Evolutionary conservation across 2,113 vertebrate species (phyloP).

Genomic region (Prunella fulvescens): DNA sequence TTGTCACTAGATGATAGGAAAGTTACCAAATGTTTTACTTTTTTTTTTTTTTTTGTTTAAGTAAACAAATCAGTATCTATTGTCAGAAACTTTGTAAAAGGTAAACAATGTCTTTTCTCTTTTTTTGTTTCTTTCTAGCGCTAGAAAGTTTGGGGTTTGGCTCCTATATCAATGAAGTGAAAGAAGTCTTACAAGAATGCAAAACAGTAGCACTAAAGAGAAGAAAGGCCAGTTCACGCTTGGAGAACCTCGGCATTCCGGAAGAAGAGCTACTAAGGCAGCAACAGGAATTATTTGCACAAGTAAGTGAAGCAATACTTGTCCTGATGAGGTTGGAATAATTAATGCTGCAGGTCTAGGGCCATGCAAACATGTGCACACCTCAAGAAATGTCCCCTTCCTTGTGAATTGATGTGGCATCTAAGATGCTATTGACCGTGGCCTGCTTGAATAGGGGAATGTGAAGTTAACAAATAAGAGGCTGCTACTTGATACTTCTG

Average conservation of each 20-base stretch:
- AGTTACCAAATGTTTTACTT: neutral
- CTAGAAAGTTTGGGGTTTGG: constrained; percentile 98
- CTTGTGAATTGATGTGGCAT: neutral
- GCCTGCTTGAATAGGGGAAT: neutral
- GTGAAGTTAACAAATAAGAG: neutral
- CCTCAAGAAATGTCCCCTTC: neutral
- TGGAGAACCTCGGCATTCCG: constrained; percentile 98
- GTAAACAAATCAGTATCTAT: neutral
- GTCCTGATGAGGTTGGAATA: neutral
- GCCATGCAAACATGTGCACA: neutral
- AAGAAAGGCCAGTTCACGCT: constrained; percentile 94
- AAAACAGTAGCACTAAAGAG: constrained; percentile 98
- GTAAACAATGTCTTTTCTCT: neutral
- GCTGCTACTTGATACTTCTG: neutral
- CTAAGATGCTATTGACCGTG: neutral
- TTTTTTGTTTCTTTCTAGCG: constrained; percentile 70
- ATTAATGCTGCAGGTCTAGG: neutral
- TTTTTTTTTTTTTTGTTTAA: neutral
- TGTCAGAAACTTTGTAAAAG: neutral
- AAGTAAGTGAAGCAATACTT: constrained; percentile 78
- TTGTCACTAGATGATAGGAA: neutral
- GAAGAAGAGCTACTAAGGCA: constrained; percentile 97
- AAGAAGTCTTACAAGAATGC: constrained; percentile 99
- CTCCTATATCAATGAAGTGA: constrained; percentile 97
- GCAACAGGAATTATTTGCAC: constrained; percentile 97